Evolutionary conservation across 2,113 vertebrate genomes (phyloP), one percentile per base, ranked within the genome.

Genomic region (Siphamia tubifer): DNA sequence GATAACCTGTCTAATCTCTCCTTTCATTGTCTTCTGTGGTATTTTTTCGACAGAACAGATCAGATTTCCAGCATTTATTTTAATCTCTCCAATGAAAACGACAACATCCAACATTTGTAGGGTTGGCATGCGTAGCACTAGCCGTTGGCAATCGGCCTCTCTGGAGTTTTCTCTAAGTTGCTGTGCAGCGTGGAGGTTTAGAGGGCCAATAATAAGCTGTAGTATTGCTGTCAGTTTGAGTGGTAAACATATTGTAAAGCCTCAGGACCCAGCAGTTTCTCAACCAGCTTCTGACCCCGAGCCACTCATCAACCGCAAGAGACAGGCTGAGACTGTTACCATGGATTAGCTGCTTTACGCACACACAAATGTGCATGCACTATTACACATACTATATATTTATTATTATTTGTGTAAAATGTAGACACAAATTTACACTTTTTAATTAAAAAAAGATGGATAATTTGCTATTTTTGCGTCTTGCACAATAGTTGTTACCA

Each of bases 191-290:
- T 42, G 64, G 75, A 84, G 83, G 81, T 84, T 90, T 78, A 64
- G 76, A 68, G 66, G 82, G 80, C 79, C 87, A 89, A 81, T 87
- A 87, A 87, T 84, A 84, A 77, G 76, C 82, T 81, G 68, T 75
- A 62, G 77, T 83, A 48, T 78, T 68, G 83, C 81, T 86, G 89
- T 90, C 87, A 83, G 75, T 79, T 42, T 77, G 77, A 79, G 81
- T 68, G 68, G 88, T 89, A 89, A 90, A 90, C 88, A 87, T 83
- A 82, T 83, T 82, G 89, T 88, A 87, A 87, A 76, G 85, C 88
- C 86, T 30, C 65, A 15, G 83, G 87, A 86, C 53, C 31, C 55
- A 58, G 72, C 61, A 80, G 81, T 71, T 79, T 64, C 74, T 79
- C 81, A 79, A 74, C 52, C 77, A 53, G 73, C 53, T 55, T 58